Percentiles rank a stretch among this genome's conserved stretches.
These are phyloP conservation scores for Notodonta ziczac DNA, from an alignment of 2,888 invertebrate species.

Conservation along the genomic window DNA sequence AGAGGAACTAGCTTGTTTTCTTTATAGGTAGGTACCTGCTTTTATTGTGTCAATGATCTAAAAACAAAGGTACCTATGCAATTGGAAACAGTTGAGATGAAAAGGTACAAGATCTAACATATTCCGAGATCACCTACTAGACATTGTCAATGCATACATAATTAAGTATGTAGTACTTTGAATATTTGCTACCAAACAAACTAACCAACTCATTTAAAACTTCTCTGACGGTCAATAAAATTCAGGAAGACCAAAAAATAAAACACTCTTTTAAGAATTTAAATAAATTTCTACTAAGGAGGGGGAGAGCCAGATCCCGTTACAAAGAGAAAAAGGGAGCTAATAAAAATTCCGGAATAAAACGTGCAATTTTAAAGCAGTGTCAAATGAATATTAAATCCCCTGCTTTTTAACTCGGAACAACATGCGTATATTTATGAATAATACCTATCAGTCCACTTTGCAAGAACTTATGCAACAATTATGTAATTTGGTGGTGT, in stretches of 20 bases:
- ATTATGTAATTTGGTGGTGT: too few species aligned
- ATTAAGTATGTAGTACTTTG: background rate
- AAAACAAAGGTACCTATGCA: too few species aligned
- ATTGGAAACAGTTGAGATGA: too few species aligned
- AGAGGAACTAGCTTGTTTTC: slow-evolving; percentile 10
- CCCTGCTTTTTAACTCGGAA: slow-evolving; percentile 43
- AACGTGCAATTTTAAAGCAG: slow-evolving; percentile 66
- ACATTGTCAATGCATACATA: too few species aligned
- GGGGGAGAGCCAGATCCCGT: slow-evolving; percentile 64
- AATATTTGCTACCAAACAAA: slow-evolving; percentile 22
- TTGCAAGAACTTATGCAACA: too few species aligned
- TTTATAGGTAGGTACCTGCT: too few species aligned
- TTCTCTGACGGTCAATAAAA: slow-evolving; percentile 53
- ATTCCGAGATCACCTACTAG: too few species aligned
- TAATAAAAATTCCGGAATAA: slow-evolving; percentile 74
- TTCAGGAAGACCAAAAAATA: slow-evolving; percentile 57
- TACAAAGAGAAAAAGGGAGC: slow-evolving; percentile 70
- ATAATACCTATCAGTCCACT: too few species aligned
- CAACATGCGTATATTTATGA: background rate
- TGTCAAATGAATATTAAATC: slow-evolving; percentile 63
- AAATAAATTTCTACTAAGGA: slow-evolving; percentile 75
- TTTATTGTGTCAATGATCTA: too few species aligned
- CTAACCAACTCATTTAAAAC: slow-evolving; percentile 66
- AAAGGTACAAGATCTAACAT: too few species aligned
- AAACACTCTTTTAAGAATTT: slow-evolving; percentile 76